A percentile compares a stretch with the other conserved stretches of the same genome.
Conservation (phyloP, 2,797 vertebrate species). For the Microctenopoma steveboyesi region DNA sequence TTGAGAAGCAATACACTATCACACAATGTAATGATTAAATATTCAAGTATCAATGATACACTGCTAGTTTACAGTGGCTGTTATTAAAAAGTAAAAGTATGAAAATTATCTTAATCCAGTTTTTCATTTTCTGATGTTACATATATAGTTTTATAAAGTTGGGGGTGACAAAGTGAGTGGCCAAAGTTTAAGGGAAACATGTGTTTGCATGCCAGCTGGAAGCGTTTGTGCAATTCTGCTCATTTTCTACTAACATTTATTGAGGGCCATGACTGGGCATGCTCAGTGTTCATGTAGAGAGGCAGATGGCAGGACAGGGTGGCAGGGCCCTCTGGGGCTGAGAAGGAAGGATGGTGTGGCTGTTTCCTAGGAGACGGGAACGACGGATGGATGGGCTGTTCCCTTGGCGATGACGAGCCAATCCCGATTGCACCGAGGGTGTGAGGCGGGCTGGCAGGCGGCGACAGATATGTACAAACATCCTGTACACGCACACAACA, state of each 20-base stretch:
- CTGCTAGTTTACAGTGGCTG: too few species aligned
- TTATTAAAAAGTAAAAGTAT: too few species aligned
- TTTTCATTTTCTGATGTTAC: too few species aligned
- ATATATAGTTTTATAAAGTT: too few species aligned
- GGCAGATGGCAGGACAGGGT: conserved; percentile 79
- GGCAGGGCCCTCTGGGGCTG: conserved; percentile 72
- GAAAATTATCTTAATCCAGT: too few species aligned
- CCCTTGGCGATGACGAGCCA: conserved; percentile 70
- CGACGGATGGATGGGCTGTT: conserved; percentile 84
- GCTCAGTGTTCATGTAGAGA: conserved; percentile 85
- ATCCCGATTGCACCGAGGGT: conserved; percentile 62
- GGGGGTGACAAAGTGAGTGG: too few species aligned
- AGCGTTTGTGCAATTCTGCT: not conserved
- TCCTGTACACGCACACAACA: conserved; percentile 44
- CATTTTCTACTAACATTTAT: conserved; percentile 88
- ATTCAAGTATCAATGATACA: too few species aligned
- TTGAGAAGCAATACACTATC: too few species aligned
- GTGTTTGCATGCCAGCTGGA: too few species aligned
- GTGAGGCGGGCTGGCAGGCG: conserved; percentile 63
- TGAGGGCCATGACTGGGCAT: conserved; percentile 92
- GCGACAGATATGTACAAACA: conserved; percentile 51
- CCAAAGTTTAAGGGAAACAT: too few species aligned
- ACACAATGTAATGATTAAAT: too few species aligned
- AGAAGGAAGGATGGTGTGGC: conserved; percentile 87
- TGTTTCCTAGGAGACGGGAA: conserved; percentile 85